Conservation (phyloP, 2,797 vertebrate species). For the Odontamblyopus rebecca region DNA sequence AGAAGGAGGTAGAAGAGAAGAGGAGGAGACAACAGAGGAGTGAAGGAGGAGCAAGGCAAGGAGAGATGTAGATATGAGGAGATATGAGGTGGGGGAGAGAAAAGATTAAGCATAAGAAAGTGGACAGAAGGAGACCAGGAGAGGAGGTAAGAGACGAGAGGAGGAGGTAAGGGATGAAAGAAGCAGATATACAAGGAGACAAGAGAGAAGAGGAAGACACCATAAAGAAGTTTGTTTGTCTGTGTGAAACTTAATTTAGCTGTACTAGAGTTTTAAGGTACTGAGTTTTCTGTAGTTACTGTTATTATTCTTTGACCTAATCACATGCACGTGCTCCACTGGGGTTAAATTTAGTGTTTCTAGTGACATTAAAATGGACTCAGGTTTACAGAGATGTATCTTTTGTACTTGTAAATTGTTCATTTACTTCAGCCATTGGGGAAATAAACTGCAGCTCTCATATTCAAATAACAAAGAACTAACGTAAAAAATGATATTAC, state of each 20-base stretch:
- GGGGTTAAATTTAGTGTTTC: slow-evolving; percentile 4
- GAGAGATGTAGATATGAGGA: not conserved
- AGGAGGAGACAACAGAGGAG: not conserved
- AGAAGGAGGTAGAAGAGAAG: not conserved
- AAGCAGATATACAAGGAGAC: too few species aligned
- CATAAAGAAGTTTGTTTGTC: too few species aligned
- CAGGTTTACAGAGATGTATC: slow-evolving; percentile 47
- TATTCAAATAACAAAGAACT: slow-evolving; percentile 54
- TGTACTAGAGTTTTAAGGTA: too few species aligned
- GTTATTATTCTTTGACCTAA: not conserved
- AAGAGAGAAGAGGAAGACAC: too few species aligned
- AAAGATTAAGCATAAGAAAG: too few species aligned
- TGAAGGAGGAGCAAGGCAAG: not conserved
- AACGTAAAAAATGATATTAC: slow-evolving; percentile 45
- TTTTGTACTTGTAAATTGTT: slow-evolving; percentile 54
- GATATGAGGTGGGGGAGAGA: too few species aligned
- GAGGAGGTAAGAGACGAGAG: too few species aligned
- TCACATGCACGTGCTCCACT: not conserved
- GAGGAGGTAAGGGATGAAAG: too few species aligned
- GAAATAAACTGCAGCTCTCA: slow-evolving; percentile 69
- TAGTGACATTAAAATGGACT: slow-evolving; percentile 39
- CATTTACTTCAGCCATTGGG: slow-evolving; percentile 63
- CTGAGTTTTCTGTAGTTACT: not conserved
- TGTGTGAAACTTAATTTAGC: too few species aligned
- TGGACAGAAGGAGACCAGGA: not conserved